Percentiles rank a stretch among this genome's conserved stretches.
These are phyloP conservation scores for Limonius californicus DNA, from an alignment of 1,140 invertebrate genomes.

Conservation along the genomic window DNA sequence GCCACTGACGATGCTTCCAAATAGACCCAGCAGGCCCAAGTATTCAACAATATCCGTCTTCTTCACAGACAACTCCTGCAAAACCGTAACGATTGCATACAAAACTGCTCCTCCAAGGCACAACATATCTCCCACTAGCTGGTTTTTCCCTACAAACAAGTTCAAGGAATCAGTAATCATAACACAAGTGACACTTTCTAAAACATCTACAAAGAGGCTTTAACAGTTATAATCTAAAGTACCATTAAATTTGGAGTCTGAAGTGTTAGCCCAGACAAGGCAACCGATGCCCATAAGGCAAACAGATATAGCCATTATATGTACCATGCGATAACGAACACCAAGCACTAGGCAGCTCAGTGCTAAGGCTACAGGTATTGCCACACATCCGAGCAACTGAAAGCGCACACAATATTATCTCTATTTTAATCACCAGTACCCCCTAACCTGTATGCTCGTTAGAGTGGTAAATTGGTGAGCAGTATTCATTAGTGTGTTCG, in stretches of 20 bases:
- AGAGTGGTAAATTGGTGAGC: conserved; percentile 68
- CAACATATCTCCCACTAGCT: conserved; percentile 78
- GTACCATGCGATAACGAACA: conserved; percentile 67
- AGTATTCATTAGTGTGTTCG: conserved; percentile 70
- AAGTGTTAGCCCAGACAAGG: conserved; percentile 78
- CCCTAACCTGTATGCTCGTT: conserved; percentile 58
- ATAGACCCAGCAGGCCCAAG: conserved; percentile 80
- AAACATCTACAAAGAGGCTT: no score
- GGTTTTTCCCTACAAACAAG: conserved; percentile 62
- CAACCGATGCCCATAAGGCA: conserved; percentile 80
- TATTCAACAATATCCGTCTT: conserved; percentile 77
- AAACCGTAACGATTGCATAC: conserved; percentile 77
- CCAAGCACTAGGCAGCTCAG: conserved; percentile 68
- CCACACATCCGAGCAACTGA: conserved; percentile 82
- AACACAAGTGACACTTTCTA: no score
- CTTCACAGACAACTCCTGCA: conserved; percentile 81
- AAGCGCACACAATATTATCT: conserved; percentile 45
- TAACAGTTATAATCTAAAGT: no score
- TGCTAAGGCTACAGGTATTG: conserved; percentile 76
- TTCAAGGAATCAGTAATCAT: background rate
- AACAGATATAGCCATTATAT: conserved; percentile 76
- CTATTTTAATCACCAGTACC: background rate
- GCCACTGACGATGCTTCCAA: conserved; percentile 74
- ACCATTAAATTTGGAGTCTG: conserved; percentile 63
- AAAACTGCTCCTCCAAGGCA: conserved; percentile 76